A percentile compares a stretch with the other conserved stretches of the same genome.
These are phyloP conservation scores for Avahi laniger DNA, from an alignment of 2,797 vertebrate genomes.

Conservation along the genomic window DNA sequence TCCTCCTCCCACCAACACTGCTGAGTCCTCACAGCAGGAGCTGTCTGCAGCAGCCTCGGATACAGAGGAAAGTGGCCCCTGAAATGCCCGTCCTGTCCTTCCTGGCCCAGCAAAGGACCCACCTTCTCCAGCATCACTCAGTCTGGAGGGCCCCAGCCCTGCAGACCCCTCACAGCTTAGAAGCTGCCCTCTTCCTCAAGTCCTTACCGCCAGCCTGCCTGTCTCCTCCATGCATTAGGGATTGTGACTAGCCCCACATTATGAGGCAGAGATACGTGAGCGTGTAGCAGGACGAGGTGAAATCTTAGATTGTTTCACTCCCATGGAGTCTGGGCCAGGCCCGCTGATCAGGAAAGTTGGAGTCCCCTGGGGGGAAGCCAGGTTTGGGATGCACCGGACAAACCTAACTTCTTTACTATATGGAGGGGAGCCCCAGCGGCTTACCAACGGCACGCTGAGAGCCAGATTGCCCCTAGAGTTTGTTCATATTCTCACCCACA, in stretches of 20 bases:
- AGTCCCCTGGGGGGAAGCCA: neutral
- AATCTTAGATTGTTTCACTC: neutral
- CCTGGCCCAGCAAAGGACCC: neutral
- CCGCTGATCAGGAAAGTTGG: neutral
- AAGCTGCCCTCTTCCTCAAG: neutral
- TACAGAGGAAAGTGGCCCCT: neutral
- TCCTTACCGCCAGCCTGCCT: neutral
- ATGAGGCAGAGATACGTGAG: rapidly evolving
- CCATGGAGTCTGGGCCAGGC: neutral
- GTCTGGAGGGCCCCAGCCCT: neutral
- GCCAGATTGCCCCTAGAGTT: neutral
- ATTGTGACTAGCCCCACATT: neutral
- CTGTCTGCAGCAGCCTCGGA: neutral
- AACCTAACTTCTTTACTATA: neutral
- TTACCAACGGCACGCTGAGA: neutral
- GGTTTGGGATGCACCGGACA: neutral
- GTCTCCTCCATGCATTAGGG: neutral
- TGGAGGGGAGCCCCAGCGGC: neutral
- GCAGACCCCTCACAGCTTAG: neutral
- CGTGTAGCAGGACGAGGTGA: neutral
- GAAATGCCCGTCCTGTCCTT: neutral
- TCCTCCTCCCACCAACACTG: neutral
- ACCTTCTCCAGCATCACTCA: neutral
- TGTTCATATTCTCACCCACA: neutral
- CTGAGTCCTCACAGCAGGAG: neutral